Base-by-base conservation (phyloP, 2,113 vertebrate genomes). In the Sceloporus tristichus region DNA sequence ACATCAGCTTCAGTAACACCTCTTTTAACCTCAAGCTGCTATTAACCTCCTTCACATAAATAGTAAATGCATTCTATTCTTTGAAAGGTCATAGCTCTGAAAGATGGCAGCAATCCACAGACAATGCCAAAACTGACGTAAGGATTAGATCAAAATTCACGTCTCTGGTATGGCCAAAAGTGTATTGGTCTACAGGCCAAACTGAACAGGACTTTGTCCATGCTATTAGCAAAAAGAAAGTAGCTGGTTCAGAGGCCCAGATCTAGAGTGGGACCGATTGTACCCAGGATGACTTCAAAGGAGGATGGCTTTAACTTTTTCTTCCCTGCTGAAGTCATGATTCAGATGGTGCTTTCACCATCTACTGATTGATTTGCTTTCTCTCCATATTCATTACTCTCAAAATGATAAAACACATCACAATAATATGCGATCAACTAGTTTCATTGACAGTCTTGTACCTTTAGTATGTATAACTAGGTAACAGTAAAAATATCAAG, bases 1-100 rank as follows among this genome's bases (percentile, higher is more conserved):
- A 66, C 92, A 87, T 91, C 91, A 93, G 0, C 88, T 62, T 65
- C 77, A 1, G 71, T 10, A 82, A 82, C 29, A 65, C 23, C 42
- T 0, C 3, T 0, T 0, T 59, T 71, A 48, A 85, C 38, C 75
- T 73, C 5, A 4, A 42, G 81, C 82, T 0, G 34, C 4, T 2
- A 75, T 27, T 80, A 16, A 74, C 54, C 0, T 1, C 9, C 0
- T 0, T 0, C 53, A 81, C 54, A 8, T 14, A 82, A 62, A 74
- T 62, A 87, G 87, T 89, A 27, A 42, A 0, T 23, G 0, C 0
- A 0, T 70, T 6, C 81, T 87, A 27, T n/a, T 0, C 65, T 10
- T 88, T 13, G 62, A 74, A 14, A 6, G 19, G 29, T 2, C 59
- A 66, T 11, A 70, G 54, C 13, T 74, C 29, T 87, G 83, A 2